These are phyloP conservation scores for Lagocephalus sceleratus DNA, from an alignment of 2,797 vertebrate species.

Conservation along the genomic window DNA sequence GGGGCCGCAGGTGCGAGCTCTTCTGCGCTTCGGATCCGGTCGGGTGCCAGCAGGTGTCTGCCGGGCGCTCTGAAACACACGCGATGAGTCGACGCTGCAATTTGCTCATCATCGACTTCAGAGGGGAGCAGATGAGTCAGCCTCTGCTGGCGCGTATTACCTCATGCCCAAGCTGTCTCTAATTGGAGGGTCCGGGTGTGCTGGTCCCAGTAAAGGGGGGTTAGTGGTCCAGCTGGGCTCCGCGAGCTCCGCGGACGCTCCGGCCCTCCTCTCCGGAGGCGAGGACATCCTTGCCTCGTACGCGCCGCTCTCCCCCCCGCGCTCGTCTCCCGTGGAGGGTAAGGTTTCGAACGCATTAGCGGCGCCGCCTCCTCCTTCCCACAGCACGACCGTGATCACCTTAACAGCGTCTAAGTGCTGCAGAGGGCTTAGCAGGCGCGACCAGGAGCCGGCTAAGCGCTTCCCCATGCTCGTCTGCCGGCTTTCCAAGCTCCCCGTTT, in stretches of 20 bases:
- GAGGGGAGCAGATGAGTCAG: slow-evolving; percentile 49
- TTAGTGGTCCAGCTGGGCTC: too few relatives aligned
- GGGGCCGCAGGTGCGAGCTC: background rate
- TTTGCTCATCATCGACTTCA: slow-evolving; percentile 30
- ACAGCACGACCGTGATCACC: slow-evolving; percentile 11
- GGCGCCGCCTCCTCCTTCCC: background rate
- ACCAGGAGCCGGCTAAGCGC: slow-evolving; percentile 39
- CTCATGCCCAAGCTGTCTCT: slow-evolving; percentile 28
- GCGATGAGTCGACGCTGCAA: slow-evolving; percentile 43
- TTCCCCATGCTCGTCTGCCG: slow-evolving; percentile 38
- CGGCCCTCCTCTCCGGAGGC: too few relatives aligned
- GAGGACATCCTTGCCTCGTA: too few relatives aligned
- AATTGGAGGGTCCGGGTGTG: slow-evolving; percentile 4
- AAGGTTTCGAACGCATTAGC: slow-evolving; percentile 43
- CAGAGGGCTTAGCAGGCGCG: slow-evolving; percentile 20
- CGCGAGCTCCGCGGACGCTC: too few relatives aligned
- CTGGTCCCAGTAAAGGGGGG: background rate
- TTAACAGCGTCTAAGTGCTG: slow-evolving; percentile 18
- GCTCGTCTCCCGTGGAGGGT: slow-evolving; percentile 16
- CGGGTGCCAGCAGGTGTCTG: slow-evolving; percentile 50
- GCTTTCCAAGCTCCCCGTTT: slow-evolving; percentile 30
- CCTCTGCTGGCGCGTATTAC: slow-evolving; percentile 20
- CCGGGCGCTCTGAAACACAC: slow-evolving; percentile 3
- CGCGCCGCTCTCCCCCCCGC: background rate
- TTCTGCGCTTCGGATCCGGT: background rate